Base-by-base conservation (phyloP, 2,888 invertebrate genomes). In the Chesias legatella region DNA sequence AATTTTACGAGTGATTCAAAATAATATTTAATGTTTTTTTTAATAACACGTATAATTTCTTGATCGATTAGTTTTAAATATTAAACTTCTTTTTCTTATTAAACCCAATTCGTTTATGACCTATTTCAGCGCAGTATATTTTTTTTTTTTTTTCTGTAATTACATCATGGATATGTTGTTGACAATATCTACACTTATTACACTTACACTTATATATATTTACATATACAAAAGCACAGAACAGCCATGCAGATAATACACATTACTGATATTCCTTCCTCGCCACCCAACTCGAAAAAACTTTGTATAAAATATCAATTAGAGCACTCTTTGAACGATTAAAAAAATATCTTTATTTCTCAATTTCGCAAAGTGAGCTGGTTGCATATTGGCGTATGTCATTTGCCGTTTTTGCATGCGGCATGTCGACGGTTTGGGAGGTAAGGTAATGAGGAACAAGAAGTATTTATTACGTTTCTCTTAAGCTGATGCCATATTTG, bases 301-400 rank as follows among this genome's bases (percentile, higher is more conserved):
- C 73, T 71, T 70, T 79, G 83, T 79, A 81, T 83, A 78, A 83
- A 82, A 83, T 85, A 83, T 85, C 83, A 86, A 86, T 86, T 85
- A 83, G 80, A 80, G 71, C 72, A 76, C 60, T 73, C 79, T 80
- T 77, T 73, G 65, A 56, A 62, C 54, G 58, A 63, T 69, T 69
- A 77, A 79, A 79, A 73, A 68, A 67, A 65, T 68, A 58, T 66
- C 67, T 82, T 82, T 78, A 85, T 75, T 79, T 86, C 83, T 84
- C 82, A 85, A 85, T 85, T 84, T 80, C 53, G 60, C 63, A 75
- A 77, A 86, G 81, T 83, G 81, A 83, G 76, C 79, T 68, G 74
- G 73, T 69, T 61, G 66, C 63, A 63, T 74, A 78, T 78, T 71
- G 74, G 69, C 61, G 78, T 74, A 81, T 79, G 80, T 86, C 82